Evolutionary conservation across 1,140 invertebrate genomes (phyloP), one percentile per base, ranked within the genome.

Genomic region (Solen grandis): DNA sequence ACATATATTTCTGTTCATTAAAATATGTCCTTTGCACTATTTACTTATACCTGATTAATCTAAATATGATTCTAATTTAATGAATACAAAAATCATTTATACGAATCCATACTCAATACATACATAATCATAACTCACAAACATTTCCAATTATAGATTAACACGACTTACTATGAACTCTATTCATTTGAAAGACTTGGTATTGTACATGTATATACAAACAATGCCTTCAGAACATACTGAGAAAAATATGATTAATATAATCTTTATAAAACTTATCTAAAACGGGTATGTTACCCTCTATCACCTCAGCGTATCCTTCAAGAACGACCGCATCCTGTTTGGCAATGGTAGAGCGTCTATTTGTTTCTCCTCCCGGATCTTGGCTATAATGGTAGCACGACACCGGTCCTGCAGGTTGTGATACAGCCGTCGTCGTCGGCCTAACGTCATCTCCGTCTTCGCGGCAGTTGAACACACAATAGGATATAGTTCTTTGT

Each of bases 381-480:
- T 25, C 14, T 85, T 82, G 0, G 81, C 80, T 25, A 90, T 74
- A 66, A 93, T 91, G 31, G 82, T 81, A 0, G 88, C 87, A 13
- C 92, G 85, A 38, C 93, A 93, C 41, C 92, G 82, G 88, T 96
- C 95, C 86, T 96, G 95, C 5, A 96, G 91, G 88, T 93, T 95
- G 0, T 94, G 92, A 86, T 95, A 96, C 81, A 95, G 94, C 33
- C 95, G 84, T 70, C 93, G 93, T 33, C 94, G 93, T 5, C 90
- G 87, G 16, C 92, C 92, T 0, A 96, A 85, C 0, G 94, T 93
- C 94, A 96, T 95, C 91, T 95, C 94, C 3, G 95, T 96, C 90
- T 95, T 96, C 25, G 95, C 95, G 0, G 95, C 95, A 0, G 95
- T 96, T 1, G 95, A 96, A 81, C 94, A 94, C 1, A 96, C 93